A percentile compares a stretch with the other conserved stretches of the same genome.
These are phyloP conservation scores for Horisme vitalbata DNA, from an alignment of 2,888 invertebrate genomes.

Conservation along the genomic window DNA sequence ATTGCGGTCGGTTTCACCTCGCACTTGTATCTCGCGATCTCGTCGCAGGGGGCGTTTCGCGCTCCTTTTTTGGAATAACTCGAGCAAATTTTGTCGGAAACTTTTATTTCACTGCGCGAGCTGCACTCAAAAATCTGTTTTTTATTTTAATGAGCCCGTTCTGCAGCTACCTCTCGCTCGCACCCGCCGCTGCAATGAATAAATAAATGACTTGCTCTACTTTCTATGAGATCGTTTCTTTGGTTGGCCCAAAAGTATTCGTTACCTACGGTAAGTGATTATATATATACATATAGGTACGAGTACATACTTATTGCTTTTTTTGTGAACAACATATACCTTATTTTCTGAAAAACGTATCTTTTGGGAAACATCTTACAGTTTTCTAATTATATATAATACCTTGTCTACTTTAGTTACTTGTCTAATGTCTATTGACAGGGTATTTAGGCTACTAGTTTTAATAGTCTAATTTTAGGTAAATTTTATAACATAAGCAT, in stretches of 20 bases:
- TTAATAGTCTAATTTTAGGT: too few species aligned
- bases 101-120: slow-evolving; percentile 75
- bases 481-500: slow-evolving; percentile 7
- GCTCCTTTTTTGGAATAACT: slow-evolving; percentile 80
- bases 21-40: slow-evolving; percentile 71
- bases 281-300: too few species aligned
- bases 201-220: slow-evolving; percentile 82
- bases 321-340: too few species aligned
- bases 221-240: slow-evolving; percentile 82
- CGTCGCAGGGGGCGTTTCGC: slow-evolving; percentile 68
- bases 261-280: too few species aligned
- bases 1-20: slow-evolving; percentile 77
- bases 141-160: slow-evolving; percentile 82
- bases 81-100: slow-evolving; percentile 80
- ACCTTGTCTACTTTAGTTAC: too few species aligned
- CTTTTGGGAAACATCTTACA: too few species aligned
- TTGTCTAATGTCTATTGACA: too few species aligned
- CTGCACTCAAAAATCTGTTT: slow-evolving; percentile 77
- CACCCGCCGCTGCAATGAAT: slow-evolving; percentile 75
- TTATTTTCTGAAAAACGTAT: too few species aligned
- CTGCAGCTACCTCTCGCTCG: slow-evolving; percentile 68
- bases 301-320: too few species aligned
- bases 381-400: too few species aligned
- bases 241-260: slow-evolving; percentile 64
- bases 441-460: too few species aligned